Base-by-base conservation (phyloP, 1,140 invertebrate species). In the Ephestia elutella region DNA sequence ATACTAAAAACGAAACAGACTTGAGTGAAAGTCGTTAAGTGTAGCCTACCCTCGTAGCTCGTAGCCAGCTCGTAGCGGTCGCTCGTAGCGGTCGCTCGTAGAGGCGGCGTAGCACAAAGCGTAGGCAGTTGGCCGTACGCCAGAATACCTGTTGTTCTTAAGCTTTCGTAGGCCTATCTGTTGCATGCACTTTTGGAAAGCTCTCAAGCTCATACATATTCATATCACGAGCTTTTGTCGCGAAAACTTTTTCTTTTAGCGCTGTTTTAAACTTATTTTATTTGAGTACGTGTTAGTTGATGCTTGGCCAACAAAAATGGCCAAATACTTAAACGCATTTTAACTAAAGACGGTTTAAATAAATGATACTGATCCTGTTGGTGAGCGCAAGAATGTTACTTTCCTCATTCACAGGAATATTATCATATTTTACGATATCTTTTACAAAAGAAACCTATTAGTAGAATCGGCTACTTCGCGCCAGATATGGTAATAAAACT, bases 131-230 rank as follows among this genome's bases (percentile, higher is more conserved):
- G 78, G 78, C 78, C 66, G 65, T 25, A 38, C 56, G 78, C 78
- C 78, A 80, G 73, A 68, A 63, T 76, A 73, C 68, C 71, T 76
- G 73, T 76, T 80, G 77, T 56, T 56, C 19, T 56, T 56, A 44
- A 38, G 19, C 54, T 30, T 38, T 15, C 15, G 15, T 19, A 38
- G 21, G 49, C 49, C 49, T 51, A 55, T 55, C 54, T 55, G 54
- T 55, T 55, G 54, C 28, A 35, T 35, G 15, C 38, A 44, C 38
- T 44, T 44, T 44, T 44, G 38, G 38, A 44, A 32, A 44, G 38
- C 38, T 44, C 15, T 44, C 38, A 2, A 7, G 38, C 10, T 44
- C n/a, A 44, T 44, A 44, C 38, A 44, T 44, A 44, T 44, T 44
- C 38, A 44, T 17, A 17, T 15, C 38, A 44, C 38, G 38, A 17